Conservation (phyloP, 1,140 invertebrate genomes). For the Pseudomyrmex pallidus region DNA sequence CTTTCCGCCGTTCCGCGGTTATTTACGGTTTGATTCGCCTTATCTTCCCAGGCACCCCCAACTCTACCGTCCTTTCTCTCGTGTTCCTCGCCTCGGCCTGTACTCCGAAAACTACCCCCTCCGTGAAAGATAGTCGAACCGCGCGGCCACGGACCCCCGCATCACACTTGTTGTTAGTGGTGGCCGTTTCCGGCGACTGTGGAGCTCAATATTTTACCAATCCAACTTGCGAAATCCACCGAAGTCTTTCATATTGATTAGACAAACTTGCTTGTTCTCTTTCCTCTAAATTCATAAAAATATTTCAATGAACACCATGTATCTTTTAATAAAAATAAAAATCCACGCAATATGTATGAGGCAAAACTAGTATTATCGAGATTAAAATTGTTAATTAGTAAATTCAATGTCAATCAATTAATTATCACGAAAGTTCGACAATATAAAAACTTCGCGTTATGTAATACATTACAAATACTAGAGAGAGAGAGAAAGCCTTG, state of each 20-base stretch:
- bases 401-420: background rate
- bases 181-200: constrained; percentile 43
- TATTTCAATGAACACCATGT: background rate
- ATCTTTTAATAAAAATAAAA: background rate
- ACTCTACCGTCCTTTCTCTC: constrained; percentile 70
- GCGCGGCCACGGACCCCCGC: constrained; percentile 23
- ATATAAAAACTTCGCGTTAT: too few relatives aligned
- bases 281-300: background rate
- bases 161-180: constrained; percentile 53
- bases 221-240: background rate
- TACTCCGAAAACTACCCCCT: constrained; percentile 46
- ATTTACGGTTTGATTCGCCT: constrained; percentile 86
- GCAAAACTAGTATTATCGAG: background rate
- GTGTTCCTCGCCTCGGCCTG: constrained; percentile 73
- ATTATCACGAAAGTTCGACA: background rate
- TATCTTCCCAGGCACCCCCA: constrained; percentile 79
- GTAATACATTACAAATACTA: background rate
- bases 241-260: constrained; percentile 2
- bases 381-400: background rate
- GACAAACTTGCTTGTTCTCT: background rate
- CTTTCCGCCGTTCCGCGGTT: constrained; percentile 83
- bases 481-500: constrained; percentile 7
- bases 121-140: constrained; percentile 61
- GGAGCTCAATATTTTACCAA: constrained; percentile 54
- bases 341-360: background rate